Conservation (phyloP, 2,888 invertebrate species). For the Brachypalpus laphriformis region DNA sequence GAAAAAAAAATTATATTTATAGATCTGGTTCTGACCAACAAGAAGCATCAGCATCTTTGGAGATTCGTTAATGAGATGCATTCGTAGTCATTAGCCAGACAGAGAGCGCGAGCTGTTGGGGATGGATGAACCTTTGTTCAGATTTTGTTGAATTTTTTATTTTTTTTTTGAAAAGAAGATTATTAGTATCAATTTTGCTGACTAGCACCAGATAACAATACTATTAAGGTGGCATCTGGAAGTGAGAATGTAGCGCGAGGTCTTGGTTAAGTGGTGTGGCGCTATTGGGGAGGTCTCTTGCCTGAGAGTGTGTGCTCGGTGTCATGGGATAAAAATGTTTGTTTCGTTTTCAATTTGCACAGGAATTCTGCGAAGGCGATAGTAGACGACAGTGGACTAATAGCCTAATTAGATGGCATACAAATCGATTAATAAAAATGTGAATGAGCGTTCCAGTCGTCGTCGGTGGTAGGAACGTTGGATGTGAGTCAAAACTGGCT, state of each 20-base stretch:
- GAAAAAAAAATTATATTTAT: conserved; percentile 35
- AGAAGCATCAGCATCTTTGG: neutral
- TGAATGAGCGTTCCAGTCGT: conserved; percentile 1
- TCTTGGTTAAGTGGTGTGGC: conserved; percentile 46
- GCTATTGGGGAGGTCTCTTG: conserved; percentile 63
- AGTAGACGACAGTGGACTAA: conserved; percentile 66
- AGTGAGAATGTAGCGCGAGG: conserved; percentile 58
- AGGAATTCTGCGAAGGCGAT: conserved; percentile 64
- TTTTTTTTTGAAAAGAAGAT: conserved; percentile 12
- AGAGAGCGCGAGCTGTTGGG: neutral
- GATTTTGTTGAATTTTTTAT: neutral
- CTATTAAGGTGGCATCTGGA: conserved; percentile 55
- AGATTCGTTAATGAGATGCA: conserved; percentile 53
- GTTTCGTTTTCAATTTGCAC: conserved; percentile 44
- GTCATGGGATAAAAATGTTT: conserved; percentile 63
- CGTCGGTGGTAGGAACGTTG: neutral
- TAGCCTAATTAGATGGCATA: conserved; percentile 71
- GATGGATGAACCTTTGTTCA: conserved; percentile 46
- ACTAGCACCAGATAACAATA: conserved; percentile 68
- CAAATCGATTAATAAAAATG: conserved; percentile 68
- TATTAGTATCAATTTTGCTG: conserved; percentile 72
- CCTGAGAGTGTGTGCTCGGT: conserved; percentile 22
- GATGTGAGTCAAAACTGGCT: neutral
- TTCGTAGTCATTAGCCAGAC: neutral
- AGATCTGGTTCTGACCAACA: conserved; percentile 59